phyloP scores from a whole-genome alignment of 2,113 vertebrate genomes.

The Petrocephalus microphthalmus region DNA sequence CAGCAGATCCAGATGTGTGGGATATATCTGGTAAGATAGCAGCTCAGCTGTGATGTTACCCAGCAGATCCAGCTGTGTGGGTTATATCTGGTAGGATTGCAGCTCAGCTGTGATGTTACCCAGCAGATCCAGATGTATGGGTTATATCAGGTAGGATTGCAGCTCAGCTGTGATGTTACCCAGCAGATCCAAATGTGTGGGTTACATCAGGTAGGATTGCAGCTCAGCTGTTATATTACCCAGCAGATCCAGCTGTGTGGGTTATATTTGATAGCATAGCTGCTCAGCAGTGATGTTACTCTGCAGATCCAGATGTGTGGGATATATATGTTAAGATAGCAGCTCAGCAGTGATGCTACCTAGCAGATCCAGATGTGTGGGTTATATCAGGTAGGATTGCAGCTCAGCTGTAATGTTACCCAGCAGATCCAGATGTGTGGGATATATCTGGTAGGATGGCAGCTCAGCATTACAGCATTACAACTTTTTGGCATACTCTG shows the following conservation, averaged over 20 bases:
- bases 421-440: too few species aligned
- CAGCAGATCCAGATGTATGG: background rate
- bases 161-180: background rate
- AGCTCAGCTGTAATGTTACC: too few species aligned
- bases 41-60: too few species aligned
- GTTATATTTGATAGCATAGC: background rate
- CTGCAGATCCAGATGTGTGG: too few species aligned
- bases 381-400: background rate
- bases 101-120: background rate
- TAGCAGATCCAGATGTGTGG: background rate
- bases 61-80: too few species aligned
- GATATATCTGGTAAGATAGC: background rate
- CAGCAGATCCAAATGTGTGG: background rate
- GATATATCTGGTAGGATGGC: background rate
- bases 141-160: background rate
- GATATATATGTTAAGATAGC: too few species aligned
- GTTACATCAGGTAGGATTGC: background rate
- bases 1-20: background rate
- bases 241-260: too few species aligned
- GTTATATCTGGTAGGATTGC: background rate
- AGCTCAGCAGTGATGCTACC: background rate
- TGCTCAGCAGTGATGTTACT: too few species aligned
- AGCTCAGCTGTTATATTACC: background rate
- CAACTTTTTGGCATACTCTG: background rate
- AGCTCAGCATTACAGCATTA: background rate